Conservation (phyloP, 2,797 vertebrate genomes). For the Helicolenus hilgendorfi region DNA sequence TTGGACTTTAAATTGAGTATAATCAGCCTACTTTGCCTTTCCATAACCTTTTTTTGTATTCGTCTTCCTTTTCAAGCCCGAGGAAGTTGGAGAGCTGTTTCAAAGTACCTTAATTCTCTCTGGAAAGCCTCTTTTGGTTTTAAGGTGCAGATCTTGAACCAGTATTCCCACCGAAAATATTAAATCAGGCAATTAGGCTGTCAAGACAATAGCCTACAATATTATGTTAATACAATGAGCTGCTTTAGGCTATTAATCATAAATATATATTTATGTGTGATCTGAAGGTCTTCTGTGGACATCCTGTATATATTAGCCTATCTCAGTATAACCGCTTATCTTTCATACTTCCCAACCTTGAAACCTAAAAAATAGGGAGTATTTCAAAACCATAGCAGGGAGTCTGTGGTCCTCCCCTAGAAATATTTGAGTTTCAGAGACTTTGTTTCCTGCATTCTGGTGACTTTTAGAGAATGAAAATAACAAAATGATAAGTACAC, state of each 20-base stretch:
- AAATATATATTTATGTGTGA: background rate
- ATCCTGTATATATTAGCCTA: background rate
- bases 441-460: no score
- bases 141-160: background rate
- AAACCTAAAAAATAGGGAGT: no score
- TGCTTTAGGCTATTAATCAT: background rate
- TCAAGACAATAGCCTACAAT: no score
- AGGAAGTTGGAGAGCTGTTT: conserved; percentile 23
- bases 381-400: no score
- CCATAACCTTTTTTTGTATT: conserved; percentile 27
- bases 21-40: conserved; percentile 48
- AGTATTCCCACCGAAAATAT: background rate
- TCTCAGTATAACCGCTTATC: background rate
- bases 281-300: background rate
- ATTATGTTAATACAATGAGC: background rate
- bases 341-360: background rate
- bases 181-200: background rate
- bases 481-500: no score
- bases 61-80: background rate
- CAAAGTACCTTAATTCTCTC: conserved; percentile 6
- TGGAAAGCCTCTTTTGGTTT: conserved; percentile 21
- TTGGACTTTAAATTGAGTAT: conserved; percentile 59
- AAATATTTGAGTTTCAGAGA: no score
- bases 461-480: no score
- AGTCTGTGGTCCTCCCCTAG: no score